Percentiles rank a stretch among this genome's conserved stretches.
phyloP scores from a whole-genome alignment of 2,888 invertebrate species.

The Altica lythri region DNA sequence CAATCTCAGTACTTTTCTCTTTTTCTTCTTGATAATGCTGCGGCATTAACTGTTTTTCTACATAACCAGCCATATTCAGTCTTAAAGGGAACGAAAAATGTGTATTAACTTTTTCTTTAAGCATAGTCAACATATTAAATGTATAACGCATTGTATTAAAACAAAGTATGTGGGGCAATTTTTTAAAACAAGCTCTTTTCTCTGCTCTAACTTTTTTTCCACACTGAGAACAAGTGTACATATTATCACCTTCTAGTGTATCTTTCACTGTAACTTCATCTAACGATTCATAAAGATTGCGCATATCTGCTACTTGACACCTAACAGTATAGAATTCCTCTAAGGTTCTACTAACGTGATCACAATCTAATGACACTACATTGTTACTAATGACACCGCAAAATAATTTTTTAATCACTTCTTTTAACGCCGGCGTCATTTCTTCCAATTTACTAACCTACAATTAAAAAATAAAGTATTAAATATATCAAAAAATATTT shows the following conservation, averaged over 20 bases:
- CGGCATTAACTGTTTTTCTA: slow-evolving; percentile 91
- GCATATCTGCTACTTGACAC: slow-evolving; percentile 96
- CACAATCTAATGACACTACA: slow-evolving; percentile 93
- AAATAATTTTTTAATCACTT: slow-evolving; percentile 86
- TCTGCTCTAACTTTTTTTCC: slow-evolving; percentile 94
- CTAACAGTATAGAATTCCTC: slow-evolving; percentile 97
- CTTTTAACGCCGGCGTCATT: slow-evolving; percentile 90
- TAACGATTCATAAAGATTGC: slow-evolving; percentile 90
- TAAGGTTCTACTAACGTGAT: slow-evolving; percentile 90
- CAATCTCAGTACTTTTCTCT: slow-evolving; percentile 59
- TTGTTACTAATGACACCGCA: slow-evolving; percentile 95
- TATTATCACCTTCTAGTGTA: slow-evolving; percentile 94
- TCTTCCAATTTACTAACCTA: slow-evolving; percentile 84
- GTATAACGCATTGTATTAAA: slow-evolving; percentile 98
- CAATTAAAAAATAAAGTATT: not conserved
- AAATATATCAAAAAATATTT: not conserved
- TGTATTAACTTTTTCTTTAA: slow-evolving; percentile 96
- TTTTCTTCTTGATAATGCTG: slow-evolving; percentile 82
- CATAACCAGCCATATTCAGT: slow-evolving; percentile 92
- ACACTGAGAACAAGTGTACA: slow-evolving; percentile 96
- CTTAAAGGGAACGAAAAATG: slow-evolving; percentile 94
- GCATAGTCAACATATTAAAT: slow-evolving; percentile 97
- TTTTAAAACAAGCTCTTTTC: slow-evolving; percentile 83
- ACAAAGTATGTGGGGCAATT: slow-evolving; percentile 88
- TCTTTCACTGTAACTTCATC: slow-evolving; percentile 98